Evolutionary conservation across 2,888 invertebrate species (phyloP).

Genomic region (Urechis unicinctus): DNA sequence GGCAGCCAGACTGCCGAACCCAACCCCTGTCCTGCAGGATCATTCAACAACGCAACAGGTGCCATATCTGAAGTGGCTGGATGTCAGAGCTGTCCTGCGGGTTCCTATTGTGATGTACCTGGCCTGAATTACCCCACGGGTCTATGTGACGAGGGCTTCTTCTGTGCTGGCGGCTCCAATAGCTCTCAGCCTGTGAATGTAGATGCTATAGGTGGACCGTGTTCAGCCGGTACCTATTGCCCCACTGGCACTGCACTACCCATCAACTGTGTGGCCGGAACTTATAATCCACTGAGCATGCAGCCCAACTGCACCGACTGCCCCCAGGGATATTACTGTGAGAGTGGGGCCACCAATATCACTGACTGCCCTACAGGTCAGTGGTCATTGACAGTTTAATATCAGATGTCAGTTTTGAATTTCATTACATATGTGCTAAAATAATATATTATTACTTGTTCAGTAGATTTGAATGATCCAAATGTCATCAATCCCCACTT

Average conservation of each 20-base stretch:
- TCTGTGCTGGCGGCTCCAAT: conserved; percentile 36
- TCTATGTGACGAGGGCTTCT: conserved; percentile 36
- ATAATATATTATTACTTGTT: too few species aligned
- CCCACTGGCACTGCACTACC: conserved; percentile 30
- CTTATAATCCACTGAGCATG: conserved; percentile 30
- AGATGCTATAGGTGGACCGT: conserved; percentile 36
- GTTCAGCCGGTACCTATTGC: conserved; percentile 41
- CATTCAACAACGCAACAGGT: conserved; percentile 37
- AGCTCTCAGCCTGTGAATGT: conserved; percentile 27
- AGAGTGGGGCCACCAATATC: conserved; percentile 26
- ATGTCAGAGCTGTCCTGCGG: conserved; percentile 37
- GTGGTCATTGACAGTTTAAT: not conserved
- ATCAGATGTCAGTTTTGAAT: conserved; percentile 22
- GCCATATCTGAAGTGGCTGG: conserved; percentile 16
- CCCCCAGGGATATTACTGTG: conserved; percentile 41
- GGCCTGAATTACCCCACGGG: conserved; percentile 35
- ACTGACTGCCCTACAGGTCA: conserved; percentile 37
- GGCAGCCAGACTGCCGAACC: conserved; percentile 31
- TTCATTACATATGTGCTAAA: too few species aligned
- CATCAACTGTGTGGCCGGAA: conserved; percentile 34
- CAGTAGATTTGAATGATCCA: too few species aligned
- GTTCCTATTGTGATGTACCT: conserved; percentile 36
- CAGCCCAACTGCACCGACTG: conserved; percentile 35
- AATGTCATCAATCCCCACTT: too few species aligned
- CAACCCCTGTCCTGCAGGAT: conserved; percentile 36